Base-by-base conservation (phyloP, 2,113 vertebrate species). In the Stegostoma tigrinum region DNA sequence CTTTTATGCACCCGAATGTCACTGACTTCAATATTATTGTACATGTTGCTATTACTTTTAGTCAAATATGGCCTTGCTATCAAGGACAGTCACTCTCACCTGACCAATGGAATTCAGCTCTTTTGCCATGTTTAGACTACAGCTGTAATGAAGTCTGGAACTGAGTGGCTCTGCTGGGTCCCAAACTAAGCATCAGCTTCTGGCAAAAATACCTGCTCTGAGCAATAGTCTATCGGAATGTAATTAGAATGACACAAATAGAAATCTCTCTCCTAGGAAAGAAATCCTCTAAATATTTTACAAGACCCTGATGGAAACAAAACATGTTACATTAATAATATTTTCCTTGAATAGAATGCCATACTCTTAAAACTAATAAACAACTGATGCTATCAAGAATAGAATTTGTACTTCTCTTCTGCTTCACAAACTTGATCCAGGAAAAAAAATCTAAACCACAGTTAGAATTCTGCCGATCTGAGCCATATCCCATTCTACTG, bases 351-450 rank as follows among this genome's bases (percentile, higher is more conserved):
- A 27, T 91, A n/a, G 55, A 61, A 91, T n/a, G 30, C 5, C 87
- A 91, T 61, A 19, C 55, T 91, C 52, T 30, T 91, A n/a, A 91
- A 91, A 91, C 87, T 91, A 91, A n/a, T 64, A 64, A 91, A 61
- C 17, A 91, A n/a, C 87, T 64, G 55, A 61, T 91, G 17, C 30
- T 15, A 91, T 91, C 30, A 91, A 34, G 27, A 91, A 89, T 48
- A n/a, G 87, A 91, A 17, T n/a, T 23, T 30, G 55, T 61, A n/a
- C 6, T 91, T 15, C 30, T 91, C 14, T 55, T 34, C 61, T n/a
- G 55, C 30, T 19, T 91, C 87, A n/a, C 52, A 61, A 64, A 91
- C 87, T 55, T 91, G 52, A 91, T 91, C 87, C 55, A 91, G 64
- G 27, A 91, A 55, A 61, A 55, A 61, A 91, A 64, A n/a, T 34